Evolutionary conservation across 2,113 vertebrate species (phyloP).

Genomic region (Coturnix japonica): DNA sequence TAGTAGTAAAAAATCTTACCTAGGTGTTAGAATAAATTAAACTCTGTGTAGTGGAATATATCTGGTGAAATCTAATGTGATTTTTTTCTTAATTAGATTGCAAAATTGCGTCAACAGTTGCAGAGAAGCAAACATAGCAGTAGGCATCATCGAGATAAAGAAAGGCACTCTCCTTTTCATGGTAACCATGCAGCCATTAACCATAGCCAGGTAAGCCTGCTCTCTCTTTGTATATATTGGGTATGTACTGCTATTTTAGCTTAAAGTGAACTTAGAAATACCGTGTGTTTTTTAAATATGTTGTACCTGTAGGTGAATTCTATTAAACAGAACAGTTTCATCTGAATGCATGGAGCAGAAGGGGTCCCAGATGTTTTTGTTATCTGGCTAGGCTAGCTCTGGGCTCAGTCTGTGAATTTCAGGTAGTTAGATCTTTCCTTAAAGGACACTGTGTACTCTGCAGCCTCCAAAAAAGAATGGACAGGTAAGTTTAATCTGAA

Average conservation of each 20-base stretch:
- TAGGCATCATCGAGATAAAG: slow-evolving; percentile 96
- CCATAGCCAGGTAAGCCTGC: slow-evolving; percentile 88
- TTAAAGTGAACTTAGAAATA: background rate
- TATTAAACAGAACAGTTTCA: rapidly evolving
- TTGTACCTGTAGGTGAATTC: background rate
- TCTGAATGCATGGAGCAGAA: background rate
- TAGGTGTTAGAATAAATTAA: background rate
- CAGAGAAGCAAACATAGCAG: slow-evolving; percentile 99
- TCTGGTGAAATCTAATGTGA: background rate
- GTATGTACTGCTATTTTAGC: background rate
- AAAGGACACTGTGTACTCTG: background rate
- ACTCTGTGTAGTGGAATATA: background rate
- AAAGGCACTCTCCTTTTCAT: slow-evolving; percentile 97
- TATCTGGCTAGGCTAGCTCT: background rate
- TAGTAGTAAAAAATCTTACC: background rate
- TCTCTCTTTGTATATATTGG: background rate
- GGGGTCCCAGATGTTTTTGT: background rate
- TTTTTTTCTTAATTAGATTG: slow-evolving; percentile 82
- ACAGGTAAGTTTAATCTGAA: background rate
- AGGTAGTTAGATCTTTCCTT: background rate
- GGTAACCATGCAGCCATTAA: slow-evolving; percentile 95
- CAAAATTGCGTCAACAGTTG: slow-evolving; percentile 95
- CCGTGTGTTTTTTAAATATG: background rate
- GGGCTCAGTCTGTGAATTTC: background rate
- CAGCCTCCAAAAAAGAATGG: background rate